phyloP scores from a whole-genome alignment of 2,888 invertebrate species.

The Eubasilissa splendida region DNA sequence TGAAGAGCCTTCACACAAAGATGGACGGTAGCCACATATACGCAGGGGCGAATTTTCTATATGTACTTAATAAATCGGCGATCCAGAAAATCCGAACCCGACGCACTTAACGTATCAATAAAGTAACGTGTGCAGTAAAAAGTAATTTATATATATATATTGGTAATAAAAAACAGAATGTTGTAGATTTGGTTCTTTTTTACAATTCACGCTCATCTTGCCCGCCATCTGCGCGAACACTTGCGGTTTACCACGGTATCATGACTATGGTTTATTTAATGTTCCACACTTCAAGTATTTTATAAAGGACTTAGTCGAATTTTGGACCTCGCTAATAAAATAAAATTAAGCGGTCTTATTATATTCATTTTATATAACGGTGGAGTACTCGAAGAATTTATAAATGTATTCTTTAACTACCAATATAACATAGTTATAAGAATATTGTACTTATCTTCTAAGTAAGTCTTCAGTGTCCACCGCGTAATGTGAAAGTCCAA shows the following conservation, averaged over 20 bases:
- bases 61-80: background rate
- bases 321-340: background rate
- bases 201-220: too few relatives aligned
- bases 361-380: background rate
- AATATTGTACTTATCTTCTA: too few relatives aligned
- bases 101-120: background rate
- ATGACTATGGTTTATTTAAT: slow-evolving; percentile 15
- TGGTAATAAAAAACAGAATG: too few relatives aligned
- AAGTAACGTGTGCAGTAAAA: too few relatives aligned
- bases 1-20: slow-evolving; percentile 16
- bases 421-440: too few relatives aligned
- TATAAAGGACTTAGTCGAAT: slow-evolving; percentile 13
- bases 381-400: too few relatives aligned
- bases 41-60: background rate
- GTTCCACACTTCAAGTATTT: slow-evolving; percentile 14
- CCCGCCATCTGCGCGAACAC: too few relatives aligned
- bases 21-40: background rate
- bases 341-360: background rate
- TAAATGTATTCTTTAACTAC: too few relatives aligned
- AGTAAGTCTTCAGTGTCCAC: too few relatives aligned
- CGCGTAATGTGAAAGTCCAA: too few relatives aligned
- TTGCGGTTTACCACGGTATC: background rate
- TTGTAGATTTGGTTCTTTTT: too few relatives aligned
- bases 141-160: too few relatives aligned
- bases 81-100: background rate